Evolutionary conservation across 2,113 vertebrate species (phyloP).

Genomic region (Gasterosteus aculeatus): DNA sequence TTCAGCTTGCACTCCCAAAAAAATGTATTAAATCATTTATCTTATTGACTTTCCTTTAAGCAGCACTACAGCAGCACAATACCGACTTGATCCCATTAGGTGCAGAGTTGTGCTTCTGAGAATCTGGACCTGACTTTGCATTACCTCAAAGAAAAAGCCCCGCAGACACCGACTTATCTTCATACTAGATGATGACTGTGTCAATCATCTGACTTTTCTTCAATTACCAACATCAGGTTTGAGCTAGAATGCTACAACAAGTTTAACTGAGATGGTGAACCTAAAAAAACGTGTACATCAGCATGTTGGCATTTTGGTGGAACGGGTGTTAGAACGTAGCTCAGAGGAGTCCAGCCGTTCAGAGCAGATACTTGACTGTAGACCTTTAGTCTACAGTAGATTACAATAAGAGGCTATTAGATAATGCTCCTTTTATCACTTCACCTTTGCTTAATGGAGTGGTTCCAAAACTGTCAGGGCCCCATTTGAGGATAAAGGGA

Average conservation of each 20-base stretch:
- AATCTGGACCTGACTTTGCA: not conserved
- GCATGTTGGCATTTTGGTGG: not conserved
- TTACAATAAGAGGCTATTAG: not conserved
- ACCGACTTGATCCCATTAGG: constrained; percentile 3
- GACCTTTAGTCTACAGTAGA: not conserved
- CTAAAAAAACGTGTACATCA: not conserved
- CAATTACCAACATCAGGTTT: not conserved
- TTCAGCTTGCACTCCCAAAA: constrained; percentile 32
- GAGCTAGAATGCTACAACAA: not conserved
- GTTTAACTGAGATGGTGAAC: not conserved
- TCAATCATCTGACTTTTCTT: not conserved
- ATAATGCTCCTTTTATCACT: not conserved
- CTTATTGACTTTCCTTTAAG: constrained; percentile 4
- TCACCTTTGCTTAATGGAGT: not conserved
- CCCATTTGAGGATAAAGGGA: no score
- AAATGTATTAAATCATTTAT: constrained; percentile 23
- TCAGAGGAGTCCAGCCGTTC: not conserved
- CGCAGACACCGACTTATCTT: not conserved
- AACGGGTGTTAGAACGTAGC: not conserved
- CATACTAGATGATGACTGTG: not conserved
- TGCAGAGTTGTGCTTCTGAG: constrained; percentile 7
- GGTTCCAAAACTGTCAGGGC: no score
- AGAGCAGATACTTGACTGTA: not conserved
- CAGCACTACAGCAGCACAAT: constrained; percentile 3
- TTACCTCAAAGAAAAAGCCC: not conserved